Evolutionary conservation across 2,888 invertebrate species (phyloP), one percentile per base, ranked within the genome.

Genomic region (Miltochrista miniata): DNA sequence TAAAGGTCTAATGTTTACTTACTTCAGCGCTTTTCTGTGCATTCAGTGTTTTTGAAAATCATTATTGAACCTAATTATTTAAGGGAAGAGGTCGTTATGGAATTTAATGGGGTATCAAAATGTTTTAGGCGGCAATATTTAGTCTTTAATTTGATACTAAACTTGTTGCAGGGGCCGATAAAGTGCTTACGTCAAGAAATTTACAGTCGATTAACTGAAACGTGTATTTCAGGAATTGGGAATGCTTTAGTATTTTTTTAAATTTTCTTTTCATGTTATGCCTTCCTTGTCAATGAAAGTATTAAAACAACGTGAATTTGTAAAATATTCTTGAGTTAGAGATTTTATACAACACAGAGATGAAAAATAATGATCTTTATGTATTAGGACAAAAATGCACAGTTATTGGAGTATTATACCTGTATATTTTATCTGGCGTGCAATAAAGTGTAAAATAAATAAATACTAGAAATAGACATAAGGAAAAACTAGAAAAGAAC

Each of bases 1-100:
- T 63, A 67, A 69, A 62, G 68, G 68, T 62, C 64, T 64, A 59
- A 70, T 68, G 74, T 59, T 60, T 59, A 70, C 63, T 63, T 62
- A 66, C 61, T 43, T 37, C 45, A 36, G 18, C 53, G 58, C 57
- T 64, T 60, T 64, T 68, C 63, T 68, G 58, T 61, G 39, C 48
- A 36, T 40, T 59, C 56, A 68, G 68, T 57, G 61, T 56, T 65
- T 68, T 54, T 61, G 63, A 61, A 62, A 65, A 56, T 59, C 54
- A 56, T 67, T 60, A 67, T 63, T 55, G 58, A 62, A 54, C 2
- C 18, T 68, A 64, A 68, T 67, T 64, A 60, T 66, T 45, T 42
- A 37, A 30, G 53, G 45, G 51, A 54, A 51, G 47, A 37, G 55
- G 39, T 35, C 51, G 33, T 64, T 64, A 55, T 55, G 40, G 44